Evolutionary conservation across 2,888 invertebrate species (phyloP).

Genomic region (Drosophila kanekoi): DNA sequence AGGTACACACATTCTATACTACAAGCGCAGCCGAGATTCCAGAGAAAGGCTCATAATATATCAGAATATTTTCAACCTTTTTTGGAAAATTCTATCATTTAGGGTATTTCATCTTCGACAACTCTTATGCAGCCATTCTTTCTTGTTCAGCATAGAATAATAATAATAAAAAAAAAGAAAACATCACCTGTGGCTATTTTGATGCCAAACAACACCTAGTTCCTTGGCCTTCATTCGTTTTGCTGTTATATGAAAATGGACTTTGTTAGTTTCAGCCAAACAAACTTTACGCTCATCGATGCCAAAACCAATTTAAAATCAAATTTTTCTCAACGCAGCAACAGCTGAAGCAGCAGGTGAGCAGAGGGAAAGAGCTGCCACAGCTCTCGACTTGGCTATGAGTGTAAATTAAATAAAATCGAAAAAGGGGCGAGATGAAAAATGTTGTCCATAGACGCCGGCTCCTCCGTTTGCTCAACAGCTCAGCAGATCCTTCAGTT

Average conservation of each 20-base stretch:
- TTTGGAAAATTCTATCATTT: too few relatives aligned
- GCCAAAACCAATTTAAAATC: constrained; percentile 77
- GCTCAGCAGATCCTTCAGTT: constrained; percentile 28
- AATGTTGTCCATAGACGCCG: constrained; percentile 43
- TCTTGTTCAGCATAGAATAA: constrained; percentile 24
- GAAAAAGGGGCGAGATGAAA: constrained; percentile 59
- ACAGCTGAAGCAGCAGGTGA: constrained; percentile 1
- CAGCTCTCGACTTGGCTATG: constrained; percentile 52
- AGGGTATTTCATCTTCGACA: neutral
- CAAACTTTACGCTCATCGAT: constrained; percentile 62
- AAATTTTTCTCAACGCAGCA: constrained; percentile 59
- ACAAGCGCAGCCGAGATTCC: too few relatives aligned
- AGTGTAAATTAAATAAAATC: constrained; percentile 79
- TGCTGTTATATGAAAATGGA: constrained; percentile 52
- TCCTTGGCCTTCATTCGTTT: constrained; percentile 22
- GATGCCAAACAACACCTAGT: constrained; percentile 51
- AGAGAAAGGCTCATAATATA: too few relatives aligned
- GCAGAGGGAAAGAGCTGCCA: neutral
- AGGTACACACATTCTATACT: too few relatives aligned
- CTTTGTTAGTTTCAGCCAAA: constrained; percentile 66
- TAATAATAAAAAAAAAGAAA: constrained; percentile 12
- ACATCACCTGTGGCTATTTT: constrained; percentile 71
- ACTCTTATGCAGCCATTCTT: neutral
- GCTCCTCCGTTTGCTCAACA: constrained; percentile 24
- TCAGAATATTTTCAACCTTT: too few relatives aligned